Evolutionary conservation across 2,888 invertebrate species (phyloP).

Genomic region (Urechis unicinctus): DNA sequence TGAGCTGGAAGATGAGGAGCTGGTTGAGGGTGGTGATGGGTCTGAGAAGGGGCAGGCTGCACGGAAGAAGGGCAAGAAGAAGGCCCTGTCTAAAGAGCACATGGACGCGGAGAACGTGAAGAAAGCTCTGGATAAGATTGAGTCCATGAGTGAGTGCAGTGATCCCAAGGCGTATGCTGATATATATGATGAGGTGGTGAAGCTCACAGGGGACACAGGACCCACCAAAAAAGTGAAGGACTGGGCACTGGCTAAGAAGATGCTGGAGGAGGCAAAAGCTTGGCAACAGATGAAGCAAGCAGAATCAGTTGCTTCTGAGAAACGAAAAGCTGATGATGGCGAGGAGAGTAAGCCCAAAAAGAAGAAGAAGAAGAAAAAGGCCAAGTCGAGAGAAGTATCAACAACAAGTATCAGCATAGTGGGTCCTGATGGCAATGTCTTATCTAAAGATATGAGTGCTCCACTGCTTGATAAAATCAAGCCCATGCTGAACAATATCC

Average conservation of each 20-base stretch:
- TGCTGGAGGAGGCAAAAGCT: conserved; percentile 5
- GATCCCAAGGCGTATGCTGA: conserved; percentile 1
- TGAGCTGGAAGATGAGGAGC: not conserved
- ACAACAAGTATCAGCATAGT: not conserved
- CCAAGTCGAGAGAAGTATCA: too few relatives aligned
- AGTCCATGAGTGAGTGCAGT: too few relatives aligned
- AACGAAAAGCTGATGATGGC: too few relatives aligned
- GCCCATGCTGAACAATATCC: not conserved
- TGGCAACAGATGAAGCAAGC: not conserved
- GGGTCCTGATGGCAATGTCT: not conserved
- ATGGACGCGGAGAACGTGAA: too few relatives aligned
- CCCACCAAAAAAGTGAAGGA: not conserved
- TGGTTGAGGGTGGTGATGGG: not conserved
- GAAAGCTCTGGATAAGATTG: not conserved
- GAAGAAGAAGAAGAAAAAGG: conserved; percentile 6
- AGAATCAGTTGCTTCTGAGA: not conserved
- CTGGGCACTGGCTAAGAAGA: conserved; percentile 9
- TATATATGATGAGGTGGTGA: not conserved
- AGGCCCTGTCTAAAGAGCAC: not conserved
- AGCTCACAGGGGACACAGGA: too few relatives aligned
- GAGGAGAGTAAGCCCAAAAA: too few relatives aligned
- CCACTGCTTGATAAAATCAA: conserved; percentile 1
- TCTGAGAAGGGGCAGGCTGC: not conserved
- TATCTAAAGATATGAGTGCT: not conserved
- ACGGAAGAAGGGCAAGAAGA: conserved; percentile 5